A percentile compares a stretch with the other conserved stretches of the same genome.
phyloP scores from a whole-genome alignment of 2,797 vertebrate genomes.

The Triplophysa bombifrons region DNA sequence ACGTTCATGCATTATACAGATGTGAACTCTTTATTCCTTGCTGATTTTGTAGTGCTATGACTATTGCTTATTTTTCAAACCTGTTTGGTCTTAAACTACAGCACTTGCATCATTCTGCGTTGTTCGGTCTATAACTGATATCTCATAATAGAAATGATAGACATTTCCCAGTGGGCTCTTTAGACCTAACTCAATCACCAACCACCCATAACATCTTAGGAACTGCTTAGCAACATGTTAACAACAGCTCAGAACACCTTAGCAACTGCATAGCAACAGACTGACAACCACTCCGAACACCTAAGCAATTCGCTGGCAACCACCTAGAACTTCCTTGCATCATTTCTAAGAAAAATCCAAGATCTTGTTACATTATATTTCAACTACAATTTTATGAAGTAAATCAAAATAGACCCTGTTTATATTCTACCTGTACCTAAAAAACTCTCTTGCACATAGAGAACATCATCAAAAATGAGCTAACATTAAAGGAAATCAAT shows the following conservation, averaged over 20 bases:
- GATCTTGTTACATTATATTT: not conserved
- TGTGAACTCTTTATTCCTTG: not conserved
- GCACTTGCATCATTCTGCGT: not conserved
- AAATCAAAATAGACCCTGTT: not conserved
- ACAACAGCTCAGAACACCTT: not conserved
- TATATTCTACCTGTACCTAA: not conserved
- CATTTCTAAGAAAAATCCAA: not conserved
- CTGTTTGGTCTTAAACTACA: not conserved
- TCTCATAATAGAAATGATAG: not conserved
- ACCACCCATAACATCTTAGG: not conserved
- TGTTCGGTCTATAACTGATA: not conserved
- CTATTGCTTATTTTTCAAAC: not conserved
- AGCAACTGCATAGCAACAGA: not conserved
- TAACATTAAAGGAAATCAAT: not conserved
- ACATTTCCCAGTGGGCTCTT: not conserved
- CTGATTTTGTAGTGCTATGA: not conserved
- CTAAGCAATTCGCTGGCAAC: not conserved
- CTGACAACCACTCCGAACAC: not conserved
- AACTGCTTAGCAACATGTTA: not conserved
- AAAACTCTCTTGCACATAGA: not conserved
- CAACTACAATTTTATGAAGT: not conserved
- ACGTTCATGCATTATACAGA: not conserved
- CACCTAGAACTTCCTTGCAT: not conserved
- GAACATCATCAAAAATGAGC: not conserved
- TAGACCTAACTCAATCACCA: not conserved